These are phyloP conservation scores for Callimorpha dominula DNA, from an alignment of 2,888 invertebrate genomes.

Conservation along the genomic window DNA sequence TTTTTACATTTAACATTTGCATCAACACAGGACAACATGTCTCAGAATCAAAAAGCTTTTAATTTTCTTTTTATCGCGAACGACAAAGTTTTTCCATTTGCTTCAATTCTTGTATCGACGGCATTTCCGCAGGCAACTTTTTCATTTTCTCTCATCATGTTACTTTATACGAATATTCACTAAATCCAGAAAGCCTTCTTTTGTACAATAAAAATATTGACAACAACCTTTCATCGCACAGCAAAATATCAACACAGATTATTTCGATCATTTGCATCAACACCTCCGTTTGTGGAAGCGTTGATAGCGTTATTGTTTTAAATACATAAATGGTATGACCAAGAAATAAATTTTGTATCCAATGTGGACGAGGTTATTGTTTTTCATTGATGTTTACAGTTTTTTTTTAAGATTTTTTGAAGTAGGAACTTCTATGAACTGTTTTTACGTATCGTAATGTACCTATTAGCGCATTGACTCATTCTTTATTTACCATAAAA, in stretches of 20 bases:
- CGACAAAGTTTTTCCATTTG: slow-evolving; percentile 75
- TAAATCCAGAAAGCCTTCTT: slow-evolving; percentile 59
- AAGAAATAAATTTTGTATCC: slow-evolving; percentile 38
- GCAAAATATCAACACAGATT: slow-evolving; percentile 56
- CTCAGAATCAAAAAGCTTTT: slow-evolving; percentile 63
- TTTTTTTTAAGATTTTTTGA: neutral
- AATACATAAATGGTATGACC: slow-evolving; percentile 39
- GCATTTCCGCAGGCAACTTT: slow-evolving; percentile 69
- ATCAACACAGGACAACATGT: slow-evolving; percentile 34
- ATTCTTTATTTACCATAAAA: too few relatives aligned
- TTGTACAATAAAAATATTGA: slow-evolving; percentile 67
- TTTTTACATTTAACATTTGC: slow-evolving; percentile 26
- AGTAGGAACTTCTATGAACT: too few relatives aligned
- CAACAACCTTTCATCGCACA: slow-evolving; percentile 57
- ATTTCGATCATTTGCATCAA: slow-evolving; percentile 60
- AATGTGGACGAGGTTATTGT: neutral
- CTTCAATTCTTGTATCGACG: slow-evolving; percentile 69
- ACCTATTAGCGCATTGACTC: neutral
- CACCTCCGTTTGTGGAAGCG: slow-evolving; percentile 47
- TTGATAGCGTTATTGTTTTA: slow-evolving; percentile 45
- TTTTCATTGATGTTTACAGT: neutral
- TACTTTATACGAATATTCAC: slow-evolving; percentile 58
- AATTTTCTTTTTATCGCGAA: slow-evolving; percentile 66
- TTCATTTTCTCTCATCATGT: slow-evolving; percentile 68
- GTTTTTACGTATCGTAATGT: neutral